Percentiles rank a stretch among this genome's conserved stretches.
phyloP scores from a whole-genome alignment of 2,888 invertebrate genomes.

The Sarcophaga caerulescens region DNA sequence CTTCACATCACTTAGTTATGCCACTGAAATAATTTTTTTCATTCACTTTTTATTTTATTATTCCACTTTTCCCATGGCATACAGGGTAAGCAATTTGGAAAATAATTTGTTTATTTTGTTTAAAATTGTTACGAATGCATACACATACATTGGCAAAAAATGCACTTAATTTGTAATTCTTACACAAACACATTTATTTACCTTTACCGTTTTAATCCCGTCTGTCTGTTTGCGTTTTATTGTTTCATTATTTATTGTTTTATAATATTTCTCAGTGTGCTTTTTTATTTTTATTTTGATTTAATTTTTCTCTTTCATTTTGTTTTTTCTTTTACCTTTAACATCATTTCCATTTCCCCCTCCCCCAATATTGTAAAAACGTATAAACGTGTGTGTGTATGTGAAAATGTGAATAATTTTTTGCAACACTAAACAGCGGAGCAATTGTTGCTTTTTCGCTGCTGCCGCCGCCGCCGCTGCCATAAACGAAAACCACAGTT shows the following conservation, averaged over 20 bases:
- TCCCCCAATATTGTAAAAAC: neutral
- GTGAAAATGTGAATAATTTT: neutral
- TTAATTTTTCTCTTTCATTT: constrained; percentile 2
- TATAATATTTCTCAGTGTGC: too few species aligned
- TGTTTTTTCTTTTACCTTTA: neutral
- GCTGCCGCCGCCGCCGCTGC: neutral
- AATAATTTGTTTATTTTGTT: constrained; percentile 20
- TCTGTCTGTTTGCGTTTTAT: neutral
- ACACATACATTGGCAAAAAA: neutral
- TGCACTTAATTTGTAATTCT: neutral
- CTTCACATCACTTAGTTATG: constrained; percentile 18
- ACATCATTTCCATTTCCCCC: neutral
- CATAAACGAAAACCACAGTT: constrained; percentile 47
- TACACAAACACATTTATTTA: neutral
- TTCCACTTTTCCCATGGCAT: constrained; percentile 17
- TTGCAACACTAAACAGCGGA: constrained; percentile 9
- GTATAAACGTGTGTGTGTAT: neutral
- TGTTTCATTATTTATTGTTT: too few species aligned
- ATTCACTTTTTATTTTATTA: neutral
- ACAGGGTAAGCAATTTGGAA: constrained; percentile 32
- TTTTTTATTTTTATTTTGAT: constrained; percentile 28
- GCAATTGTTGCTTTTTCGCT: constrained; percentile 49
- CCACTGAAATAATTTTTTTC: neutral
- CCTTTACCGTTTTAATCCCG: neutral
- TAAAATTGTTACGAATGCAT: constrained; percentile 12